Percentiles rank a stretch among this genome's conserved stretches.
These are phyloP conservation scores for Pristiophorus japonicus DNA, from an alignment of 2,113 vertebrate species.

Conservation along the genomic window DNA sequence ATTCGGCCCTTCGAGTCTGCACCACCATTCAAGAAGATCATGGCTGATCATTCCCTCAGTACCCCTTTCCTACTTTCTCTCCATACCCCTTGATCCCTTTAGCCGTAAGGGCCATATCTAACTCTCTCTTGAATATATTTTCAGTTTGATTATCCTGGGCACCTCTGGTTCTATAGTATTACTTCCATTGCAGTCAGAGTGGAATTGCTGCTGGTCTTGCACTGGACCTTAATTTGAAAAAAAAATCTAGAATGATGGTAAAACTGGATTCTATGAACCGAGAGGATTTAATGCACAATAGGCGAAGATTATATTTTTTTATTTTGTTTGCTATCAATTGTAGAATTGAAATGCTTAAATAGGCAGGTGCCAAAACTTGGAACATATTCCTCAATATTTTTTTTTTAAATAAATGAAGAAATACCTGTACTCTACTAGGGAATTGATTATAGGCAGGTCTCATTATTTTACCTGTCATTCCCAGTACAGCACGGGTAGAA, in stretches of 20 bases:
- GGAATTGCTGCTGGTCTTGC: not conserved
- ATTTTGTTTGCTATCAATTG: not conserved
- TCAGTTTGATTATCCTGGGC: not conserved
- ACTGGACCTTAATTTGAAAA: not conserved
- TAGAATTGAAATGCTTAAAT: slow-evolving; percentile 1
- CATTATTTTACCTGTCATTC: not conserved
- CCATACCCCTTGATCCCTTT: too few species aligned
- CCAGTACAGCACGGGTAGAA: not conserved
- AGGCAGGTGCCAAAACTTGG: not conserved
- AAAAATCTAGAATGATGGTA: not conserved
- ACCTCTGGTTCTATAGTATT: not conserved
- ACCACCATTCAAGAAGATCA: too few species aligned
- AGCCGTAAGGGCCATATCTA: too few species aligned
- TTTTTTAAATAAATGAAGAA: not conserved
- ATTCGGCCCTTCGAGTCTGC: too few species aligned
- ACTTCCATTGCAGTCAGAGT: not conserved
- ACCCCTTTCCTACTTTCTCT: too few species aligned
- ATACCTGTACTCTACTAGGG: not conserved
- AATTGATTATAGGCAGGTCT: not conserved
- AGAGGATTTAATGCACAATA: not conserved
- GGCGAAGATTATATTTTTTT: not conserved
- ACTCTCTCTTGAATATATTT: too few species aligned
- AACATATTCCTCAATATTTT: not conserved
- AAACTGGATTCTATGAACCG: not conserved
- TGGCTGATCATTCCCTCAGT: too few species aligned